Evolutionary conservation across 2,113 vertebrate genomes (phyloP), one percentile per base, ranked within the genome.

Genomic region (Chaetops frenatus): DNA sequence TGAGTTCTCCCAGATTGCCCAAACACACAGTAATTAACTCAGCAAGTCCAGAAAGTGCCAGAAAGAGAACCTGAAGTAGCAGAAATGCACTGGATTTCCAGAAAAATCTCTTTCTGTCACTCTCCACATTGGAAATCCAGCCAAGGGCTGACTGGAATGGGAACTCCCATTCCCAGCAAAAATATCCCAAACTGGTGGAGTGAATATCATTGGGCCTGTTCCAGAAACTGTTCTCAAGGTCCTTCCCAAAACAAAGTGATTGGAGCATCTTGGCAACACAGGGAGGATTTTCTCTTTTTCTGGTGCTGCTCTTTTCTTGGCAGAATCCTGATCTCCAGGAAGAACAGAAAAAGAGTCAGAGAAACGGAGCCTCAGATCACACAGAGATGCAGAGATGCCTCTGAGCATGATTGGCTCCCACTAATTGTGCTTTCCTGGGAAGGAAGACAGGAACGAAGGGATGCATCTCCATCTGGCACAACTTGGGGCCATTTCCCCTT

Each of bases 11-110:
- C 58, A 50, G 69, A 45, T 27, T 31, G 51, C 35, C 66, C 74
- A 92, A 61, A 77, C 31, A 79, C 13, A 9, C 27, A 10, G 12
- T 61, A 77, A 94, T 96, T 93, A 90, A 60, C 51, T 60, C 21
- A 4, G 28, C 8, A 61, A 91, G 23, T 27, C 61, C 61, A 44
- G 21, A 72, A 88, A 77, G 48, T 51, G 19, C 33, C 61, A 58
- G 83, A 47, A 90, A 62, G 45, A 66, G 69, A 62, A 40, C 33
- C 58, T 62, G n/a, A 69, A 79, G 54, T 4, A 38, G 29, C 28
- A 74, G 54, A 79, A 88, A 66, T 28, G 9, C 20, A 42, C 2
- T 20, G 16, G 4, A 11, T 38, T 81, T 70, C 44, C 58, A 71
- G 81, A 24, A 90, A 79, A 67, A 76, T 33, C 17, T 53, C 69